Base-by-base conservation (phyloP, 2,888 invertebrate genomes). In the Chouioia cunea region DNA sequence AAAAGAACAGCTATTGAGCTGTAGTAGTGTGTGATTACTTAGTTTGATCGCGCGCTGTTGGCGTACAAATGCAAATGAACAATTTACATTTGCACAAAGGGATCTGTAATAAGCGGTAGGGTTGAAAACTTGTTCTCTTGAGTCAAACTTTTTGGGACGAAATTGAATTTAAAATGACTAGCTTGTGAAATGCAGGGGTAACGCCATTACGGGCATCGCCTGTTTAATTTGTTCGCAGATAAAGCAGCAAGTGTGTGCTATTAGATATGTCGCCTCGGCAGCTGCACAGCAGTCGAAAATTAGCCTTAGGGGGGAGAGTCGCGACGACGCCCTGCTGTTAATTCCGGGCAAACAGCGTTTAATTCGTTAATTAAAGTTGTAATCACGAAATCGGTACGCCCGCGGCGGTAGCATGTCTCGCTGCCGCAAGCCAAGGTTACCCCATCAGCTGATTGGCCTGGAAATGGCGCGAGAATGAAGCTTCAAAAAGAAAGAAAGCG, bases 351-450 rank as follows among this genome's bases (percentile, higher is more conserved):
- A 71, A 73, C 73, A 76, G 66, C 70, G 70, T 73, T 75, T 79
- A 79, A 79, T 79, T 79, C 78, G 73, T 78, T 79, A 79, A 79
- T 80, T 79, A 80, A 80, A 80, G 76, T 79, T 77, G 78, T 78
- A 80, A 80, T 81, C 79, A 77, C 75, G 78, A 73, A 78, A 79
- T 78, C 79, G 65, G 52, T 36, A 44, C 57, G 62, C 65, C 59
- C 47, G 57, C 57, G 43, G 56, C 56, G 46, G 46, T 23, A n/a
- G n/a, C n/a, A 54, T 56, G 36, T 14, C 57, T 53, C 50, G 66
- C 69, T 76, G 75, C 76, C 76, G 77, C 77, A 76, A 77, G 75
- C 73, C 76, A 76, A 69, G 77, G 79, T 75, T 27, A 73, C 77
- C 76, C 77, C 57, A 18, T 15, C 22, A 23, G 18, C 27, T 14